Evolutionary conservation across 2,113 vertebrate genomes (phyloP).

Genomic region (Megaleporinus macrocephalus): DNA sequence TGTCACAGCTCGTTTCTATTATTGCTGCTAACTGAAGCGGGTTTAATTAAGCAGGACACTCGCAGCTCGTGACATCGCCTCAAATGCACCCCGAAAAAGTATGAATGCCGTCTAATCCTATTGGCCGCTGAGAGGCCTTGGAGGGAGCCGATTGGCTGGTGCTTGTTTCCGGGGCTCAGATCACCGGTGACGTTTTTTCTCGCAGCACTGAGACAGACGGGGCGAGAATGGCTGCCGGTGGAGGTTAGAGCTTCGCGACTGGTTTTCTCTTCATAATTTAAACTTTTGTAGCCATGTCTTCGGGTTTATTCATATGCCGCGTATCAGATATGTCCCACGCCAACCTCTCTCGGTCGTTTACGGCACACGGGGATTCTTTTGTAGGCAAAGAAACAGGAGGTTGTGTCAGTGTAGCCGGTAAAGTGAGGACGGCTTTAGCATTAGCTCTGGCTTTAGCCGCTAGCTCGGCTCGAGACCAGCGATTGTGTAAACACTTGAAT

Average conservation of each 20-base stretch:
- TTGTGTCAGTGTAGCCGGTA: conserved; percentile 24
- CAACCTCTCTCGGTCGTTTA: background rate
- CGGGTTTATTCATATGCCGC: background rate
- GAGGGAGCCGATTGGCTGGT: conserved; percentile 66
- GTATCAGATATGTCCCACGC: background rate
- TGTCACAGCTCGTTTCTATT: background rate
- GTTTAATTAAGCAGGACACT: background rate
- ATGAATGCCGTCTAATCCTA: conserved; percentile 36
- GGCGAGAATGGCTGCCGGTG: conserved; percentile 96
- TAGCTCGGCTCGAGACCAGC: background rate
- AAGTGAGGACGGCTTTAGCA: conserved; percentile 20
- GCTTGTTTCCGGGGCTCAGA: conserved; percentile 78
- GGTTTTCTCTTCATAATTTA: conserved; percentile 63
- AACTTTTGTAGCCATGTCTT: conserved; percentile 58
- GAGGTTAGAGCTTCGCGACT: conserved; percentile 85
- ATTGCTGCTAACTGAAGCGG: background rate
- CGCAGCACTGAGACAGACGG: conserved; percentile 77
- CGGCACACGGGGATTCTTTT: background rate
- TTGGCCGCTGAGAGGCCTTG: conserved; percentile 61
- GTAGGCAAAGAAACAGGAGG: background rate
- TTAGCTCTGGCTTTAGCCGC: conserved; percentile 4
- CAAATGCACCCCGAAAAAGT: conserved; percentile 40
- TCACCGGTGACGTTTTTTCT: conserved; percentile 74
- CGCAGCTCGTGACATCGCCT: background rate
- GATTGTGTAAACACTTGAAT: conserved; percentile 29